Base-by-base conservation (phyloP, 2,113 vertebrate genomes). In the Paraplagusia blochii region DNA sequence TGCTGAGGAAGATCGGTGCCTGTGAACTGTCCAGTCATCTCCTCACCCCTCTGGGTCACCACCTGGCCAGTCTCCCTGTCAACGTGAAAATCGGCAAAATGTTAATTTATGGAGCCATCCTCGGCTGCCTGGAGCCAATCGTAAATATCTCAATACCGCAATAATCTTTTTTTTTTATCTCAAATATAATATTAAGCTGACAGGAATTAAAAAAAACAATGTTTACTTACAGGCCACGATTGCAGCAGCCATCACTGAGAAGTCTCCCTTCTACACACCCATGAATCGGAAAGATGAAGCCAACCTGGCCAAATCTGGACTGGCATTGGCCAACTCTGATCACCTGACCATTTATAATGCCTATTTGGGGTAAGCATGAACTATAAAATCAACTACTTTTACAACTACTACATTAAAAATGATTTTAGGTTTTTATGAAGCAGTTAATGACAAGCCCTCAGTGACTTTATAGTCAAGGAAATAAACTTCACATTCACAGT, bases 81-180 rank as follows among this genome's bases (percentile, higher is more conserved):
- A 96, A 97, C 13, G 96, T 97, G 57, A 97, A 97, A 85, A 98
- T 99, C 39, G 97, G 95, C 52, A 99, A 99, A 90, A 99, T 99
- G 96, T 95, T 99, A 46, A 93, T 99, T 80, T 99, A 97, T 50
- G 95, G 94, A 42, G 97, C 95, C 72, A 94, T 98, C 83, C 92
- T 98, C 75, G 93, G 95, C 68, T 99, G 95, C 77, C 90, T 99
- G 70, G 94, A 98, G 66, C 92, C 96, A 18, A 93, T 95, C 72
- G 97, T 99, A 80, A n/a, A 80, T 88, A 94, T 88, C 34, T 7
- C 54, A 0, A 18, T 17, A 6, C 9, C 34, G 62, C 16, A 4
- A 12, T 38, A 50, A 2, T 34, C 14, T 14, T 33, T 17, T 12
- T 35, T 8, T 11, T 40, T 12, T 40, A 10, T 40, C 38, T 40